Evolutionary conservation across 2,797 vertebrate genomes (phyloP).

Genomic region (Champsocephalus esox): DNA sequence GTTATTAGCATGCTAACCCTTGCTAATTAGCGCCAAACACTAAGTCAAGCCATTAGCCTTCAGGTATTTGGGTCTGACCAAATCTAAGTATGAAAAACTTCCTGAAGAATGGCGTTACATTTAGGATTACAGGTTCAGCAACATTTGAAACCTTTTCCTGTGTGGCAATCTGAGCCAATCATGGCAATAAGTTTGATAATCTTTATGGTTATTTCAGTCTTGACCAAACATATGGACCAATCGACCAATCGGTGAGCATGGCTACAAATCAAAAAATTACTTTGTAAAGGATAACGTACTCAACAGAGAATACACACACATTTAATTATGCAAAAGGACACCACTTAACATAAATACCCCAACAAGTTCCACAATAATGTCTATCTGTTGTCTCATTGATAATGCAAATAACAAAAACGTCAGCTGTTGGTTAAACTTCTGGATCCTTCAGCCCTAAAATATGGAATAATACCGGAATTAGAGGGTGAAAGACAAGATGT

Average conservation of each 20-base stretch:
- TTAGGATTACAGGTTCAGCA: not conserved
- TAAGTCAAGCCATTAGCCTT: not conserved
- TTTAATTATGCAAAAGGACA: not conserved
- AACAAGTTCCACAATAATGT: not conserved
- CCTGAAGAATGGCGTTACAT: not conserved
- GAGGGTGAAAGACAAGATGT: not conserved
- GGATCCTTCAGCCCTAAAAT: constrained; percentile 7
- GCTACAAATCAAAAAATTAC: not conserved
- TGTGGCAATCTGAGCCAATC: not conserved
- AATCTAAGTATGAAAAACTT: not conserved
- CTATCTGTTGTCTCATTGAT: not conserved
- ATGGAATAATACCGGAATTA: not conserved
- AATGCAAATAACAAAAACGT: constrained; percentile 21
- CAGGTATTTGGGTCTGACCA: not conserved
- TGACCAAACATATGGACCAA: not conserved
- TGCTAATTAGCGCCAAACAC: not conserved
- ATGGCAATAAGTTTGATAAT: not conserved
- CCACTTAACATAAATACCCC: not conserved
- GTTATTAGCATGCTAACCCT: not conserved
- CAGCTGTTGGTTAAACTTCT: constrained; percentile 23
- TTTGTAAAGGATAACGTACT: not conserved
- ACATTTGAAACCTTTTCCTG: not conserved
- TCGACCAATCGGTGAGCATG: not conserved
- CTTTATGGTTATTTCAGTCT: not conserved
- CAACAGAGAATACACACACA: not conserved